Evolutionary conservation across 2,888 invertebrate genomes (phyloP), one percentile per base, ranked within the genome.

Genomic region (Microctonus aethiopoides): DNA sequence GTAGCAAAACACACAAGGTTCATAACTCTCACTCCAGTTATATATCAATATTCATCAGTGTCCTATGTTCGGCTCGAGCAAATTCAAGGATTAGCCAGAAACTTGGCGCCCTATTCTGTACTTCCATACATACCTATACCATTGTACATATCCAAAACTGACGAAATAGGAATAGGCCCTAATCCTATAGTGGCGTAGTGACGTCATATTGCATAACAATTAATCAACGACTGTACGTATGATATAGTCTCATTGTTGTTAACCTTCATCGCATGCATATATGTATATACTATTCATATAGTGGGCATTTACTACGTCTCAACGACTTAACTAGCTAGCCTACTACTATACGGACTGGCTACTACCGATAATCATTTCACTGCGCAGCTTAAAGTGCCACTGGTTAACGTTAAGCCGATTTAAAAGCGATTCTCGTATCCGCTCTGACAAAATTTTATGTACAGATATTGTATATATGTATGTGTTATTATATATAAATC

Each of bases 121-220:
- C 32, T 68, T 57, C 24, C 61, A 24, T 41, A 41, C 32, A 39
- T 54, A 64, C 39, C 63, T 54, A 52, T 16, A n/a, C n/a, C n/a
- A n/a, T n/a, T n/a, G n/a, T n/a, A n/a, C n/a, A n/a, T n/a, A n/a
- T n/a, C n/a, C n/a, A 34, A 34, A 41, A 13, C 24, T 39, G 56
- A 67, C 59, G 66, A 70, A 70, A 70, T 70, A 70, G 61, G 66
- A 70, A 70, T 66, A 67, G 62, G 70, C 64, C 68, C 68, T 65
- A 67, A 64, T 75, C 75, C 74, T 72, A 71, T 74, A 73, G 80
- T 81, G 76, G 78, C 81, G 79, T 79, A 78, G 83, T 84, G 84
- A 85, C 85, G 86, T 86, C 86, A 86, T 86, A 86, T 86, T 86
- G 86, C 86, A 86, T 86, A 86, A 84, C 86, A 86, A 86, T 86